Evolutionary conservation across 2,888 invertebrate species (phyloP).

Genomic region (Sthenelais limicola): DNA sequence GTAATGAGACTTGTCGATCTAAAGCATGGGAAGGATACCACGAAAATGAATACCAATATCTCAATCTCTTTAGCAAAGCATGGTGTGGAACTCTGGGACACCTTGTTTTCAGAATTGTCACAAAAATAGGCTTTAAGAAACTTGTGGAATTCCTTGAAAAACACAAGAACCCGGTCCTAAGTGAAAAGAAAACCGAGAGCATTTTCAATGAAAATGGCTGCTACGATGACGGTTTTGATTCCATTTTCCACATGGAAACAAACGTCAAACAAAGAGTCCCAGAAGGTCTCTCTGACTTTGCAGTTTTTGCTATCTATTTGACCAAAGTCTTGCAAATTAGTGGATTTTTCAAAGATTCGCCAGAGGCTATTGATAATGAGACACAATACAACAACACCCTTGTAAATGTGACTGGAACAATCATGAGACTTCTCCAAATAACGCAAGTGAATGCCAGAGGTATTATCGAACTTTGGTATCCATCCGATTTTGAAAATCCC

Average conservation of each 20-base stretch:
- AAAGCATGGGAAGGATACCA: slow-evolving; percentile 45
- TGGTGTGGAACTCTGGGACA: slow-evolving; percentile 41
- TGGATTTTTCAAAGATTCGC: slow-evolving; percentile 46
- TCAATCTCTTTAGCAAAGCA: slow-evolving; percentile 34
- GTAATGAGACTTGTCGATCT: slow-evolving; percentile 45
- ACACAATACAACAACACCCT: slow-evolving; percentile 13
- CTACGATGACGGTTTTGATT: slow-evolving; percentile 72
- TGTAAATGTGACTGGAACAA: neutral
- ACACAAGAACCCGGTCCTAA: neutral
- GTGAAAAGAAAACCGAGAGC: too few species aligned
- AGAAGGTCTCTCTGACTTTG: slow-evolving; percentile 79
- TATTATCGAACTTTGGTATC: slow-evolving; percentile 13
- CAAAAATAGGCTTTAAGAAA: slow-evolving; percentile 32
- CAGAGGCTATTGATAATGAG: neutral
- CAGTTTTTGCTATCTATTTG: slow-evolving; percentile 73
- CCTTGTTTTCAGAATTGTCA: slow-evolving; percentile 20
- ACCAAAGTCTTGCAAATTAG: slow-evolving; percentile 61
- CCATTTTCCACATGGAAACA: slow-evolving; percentile 81
- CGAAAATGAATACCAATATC: slow-evolving; percentile 45
- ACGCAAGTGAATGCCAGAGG: slow-evolving; percentile 21
- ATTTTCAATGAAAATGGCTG: slow-evolving; percentile 55
- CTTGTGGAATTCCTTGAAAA: slow-evolving; percentile 23
- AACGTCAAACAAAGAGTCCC: slow-evolving; percentile 79
- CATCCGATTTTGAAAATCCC: slow-evolving; percentile 56
- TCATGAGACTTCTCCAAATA: slow-evolving; percentile 22